phyloP scores from a whole-genome alignment of 2,113 vertebrate species.

The Calonectris borealis region DNA sequence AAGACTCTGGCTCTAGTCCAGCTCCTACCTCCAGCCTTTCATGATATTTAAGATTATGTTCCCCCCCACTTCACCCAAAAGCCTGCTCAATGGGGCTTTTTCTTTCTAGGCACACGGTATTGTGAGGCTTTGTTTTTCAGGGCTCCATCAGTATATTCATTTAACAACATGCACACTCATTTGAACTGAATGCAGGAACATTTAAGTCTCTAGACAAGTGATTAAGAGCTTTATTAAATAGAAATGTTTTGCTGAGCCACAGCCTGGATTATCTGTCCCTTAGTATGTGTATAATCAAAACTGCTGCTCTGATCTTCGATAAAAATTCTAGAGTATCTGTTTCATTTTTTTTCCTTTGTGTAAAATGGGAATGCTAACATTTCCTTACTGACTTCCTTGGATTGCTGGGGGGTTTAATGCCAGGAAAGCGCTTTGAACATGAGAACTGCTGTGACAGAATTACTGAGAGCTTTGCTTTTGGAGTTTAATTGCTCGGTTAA shows the following conservation, averaged over 20 bases:
- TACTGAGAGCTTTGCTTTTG: conserved; percentile 8
- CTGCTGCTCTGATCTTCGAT: conserved; percentile 25
- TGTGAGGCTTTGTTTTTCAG: neutral
- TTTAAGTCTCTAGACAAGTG: conserved; percentile 14
- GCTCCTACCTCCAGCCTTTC: neutral
- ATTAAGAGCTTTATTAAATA: conserved; percentile 45
- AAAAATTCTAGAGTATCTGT: conserved; percentile 13
- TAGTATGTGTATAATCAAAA: conserved; percentile 20
- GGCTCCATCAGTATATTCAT: neutral
- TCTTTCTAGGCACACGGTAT: neutral
- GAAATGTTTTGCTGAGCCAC: conserved; percentile 21
- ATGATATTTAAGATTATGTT: neutral
- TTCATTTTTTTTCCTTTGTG: conserved; percentile 21
- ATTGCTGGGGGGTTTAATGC: conserved; percentile 18
- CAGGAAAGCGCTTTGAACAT: conserved; percentile 1
- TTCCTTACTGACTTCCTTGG: conserved; percentile 28
- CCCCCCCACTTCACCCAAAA: neutral
- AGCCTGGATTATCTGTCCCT: conserved; percentile 2
- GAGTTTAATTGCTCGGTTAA: conserved; percentile 41
- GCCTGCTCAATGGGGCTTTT: neutral
- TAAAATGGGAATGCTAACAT: conserved; percentile 19
- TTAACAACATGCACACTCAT: neutral
- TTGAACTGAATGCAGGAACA: neutral
- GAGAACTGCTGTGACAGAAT: conserved; percentile 31
- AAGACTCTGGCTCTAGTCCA: neutral